Evolutionary conservation across 2,888 invertebrate genomes (phyloP).

Genomic region (Acheta domesticus): DNA sequence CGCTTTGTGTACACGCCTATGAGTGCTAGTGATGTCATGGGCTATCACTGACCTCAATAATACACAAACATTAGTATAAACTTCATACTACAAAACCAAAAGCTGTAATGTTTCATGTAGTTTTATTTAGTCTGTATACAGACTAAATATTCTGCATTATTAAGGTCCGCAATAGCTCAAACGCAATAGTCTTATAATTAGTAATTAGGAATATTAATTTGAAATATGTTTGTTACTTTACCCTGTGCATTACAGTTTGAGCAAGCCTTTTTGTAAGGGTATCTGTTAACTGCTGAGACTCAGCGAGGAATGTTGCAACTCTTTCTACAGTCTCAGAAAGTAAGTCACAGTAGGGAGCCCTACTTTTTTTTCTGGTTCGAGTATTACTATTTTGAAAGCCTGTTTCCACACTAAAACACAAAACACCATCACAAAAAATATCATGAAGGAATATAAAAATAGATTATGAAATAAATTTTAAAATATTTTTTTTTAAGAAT

Average conservation of each 20-base stretch:
- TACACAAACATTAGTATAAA: no score
- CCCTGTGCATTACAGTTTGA: not conserved
- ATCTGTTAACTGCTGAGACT: not conserved
- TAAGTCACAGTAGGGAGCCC: not conserved
- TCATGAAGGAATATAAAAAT: not conserved
- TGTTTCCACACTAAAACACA: not conserved
- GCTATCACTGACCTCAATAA: no score
- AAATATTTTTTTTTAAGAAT: constrained; percentile 22
- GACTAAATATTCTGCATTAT: no score
- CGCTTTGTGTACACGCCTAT: no score
- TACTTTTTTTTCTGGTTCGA: constrained; percentile 9
- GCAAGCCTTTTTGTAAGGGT: not conserved
- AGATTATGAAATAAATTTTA: not conserved
- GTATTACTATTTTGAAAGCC: not conserved
- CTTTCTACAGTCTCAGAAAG: constrained; percentile 11
- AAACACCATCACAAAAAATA: not conserved
- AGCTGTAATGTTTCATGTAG: no score
- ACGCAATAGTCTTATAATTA: not conserved
- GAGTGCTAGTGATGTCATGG: no score
- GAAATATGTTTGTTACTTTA: no score
- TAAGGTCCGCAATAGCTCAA: not conserved
- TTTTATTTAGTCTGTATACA: no score
- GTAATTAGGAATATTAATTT: no score
- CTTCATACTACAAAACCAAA: no score
- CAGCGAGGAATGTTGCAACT: not conserved